Evolutionary conservation across 2,888 invertebrate genomes (phyloP), one percentile per base, ranked within the genome.

Genomic region (Selenia dentaria): DNA sequence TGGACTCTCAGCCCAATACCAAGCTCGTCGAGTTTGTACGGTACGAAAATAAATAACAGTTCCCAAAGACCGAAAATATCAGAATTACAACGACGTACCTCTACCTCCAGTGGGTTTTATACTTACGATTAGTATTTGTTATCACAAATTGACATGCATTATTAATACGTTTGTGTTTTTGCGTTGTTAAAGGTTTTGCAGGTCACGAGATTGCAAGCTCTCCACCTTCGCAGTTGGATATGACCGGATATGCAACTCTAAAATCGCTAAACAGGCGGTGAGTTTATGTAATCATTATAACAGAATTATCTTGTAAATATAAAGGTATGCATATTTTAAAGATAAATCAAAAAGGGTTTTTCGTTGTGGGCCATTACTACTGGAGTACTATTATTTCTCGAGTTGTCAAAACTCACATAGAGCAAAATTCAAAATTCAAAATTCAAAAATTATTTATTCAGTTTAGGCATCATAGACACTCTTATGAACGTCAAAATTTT

Each of bases 1-100:
- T 93, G 94, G 67, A 95, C 95, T 33, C 91, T 98, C 14, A 97
- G 97, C 82, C 97, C 97, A 1, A 96, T 97, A 71, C 96, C 97
- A 11, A 97, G 97, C 79, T 94, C 96, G 55, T 95, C 95, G 46
- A 95, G 95, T 84, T 75, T 95, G 59, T 85, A 92, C 41, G 93
- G 92, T 35, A 83, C 92, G 79, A 88, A 89, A 57, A 80, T 78
- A 52, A 78, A 68, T 50, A 82, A 74, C 55, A 76, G 74, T 44
- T 67, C 85, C 6, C 83, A 85, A 20, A 73, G 82, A 40, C 84
- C 82, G 59, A 87, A 87, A 53, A 74, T 90, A 72, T 78, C 91
- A 8, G 91, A 92, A 61, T 78, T 91, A 41, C 85, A 91, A 35
- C 80, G 92, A 48, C 83, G 92, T 33, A 90, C 92, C 29, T 93